Evolutionary conservation across 2,888 invertebrate species (phyloP), one percentile per base, ranked within the genome.

Genomic region (Scrobipalpa atriplicella): DNA sequence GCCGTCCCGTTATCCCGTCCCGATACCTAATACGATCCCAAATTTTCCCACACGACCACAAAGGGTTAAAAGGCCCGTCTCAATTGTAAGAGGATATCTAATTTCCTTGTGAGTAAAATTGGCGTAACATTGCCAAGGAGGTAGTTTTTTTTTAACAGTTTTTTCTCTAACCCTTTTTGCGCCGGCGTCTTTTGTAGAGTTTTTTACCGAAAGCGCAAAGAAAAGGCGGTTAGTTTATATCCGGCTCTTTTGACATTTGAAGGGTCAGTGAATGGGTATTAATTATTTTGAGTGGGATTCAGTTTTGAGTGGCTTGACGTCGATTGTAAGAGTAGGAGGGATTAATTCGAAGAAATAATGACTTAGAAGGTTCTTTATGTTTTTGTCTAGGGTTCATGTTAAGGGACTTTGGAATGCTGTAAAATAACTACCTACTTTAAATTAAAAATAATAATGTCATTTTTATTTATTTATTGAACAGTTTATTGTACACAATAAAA

Each of bases 211-310:
- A 78, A 83, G 92, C 87, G 92, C 82, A 90, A 92, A 92, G 91
- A 92, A 92, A 90, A 91, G 92, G 92, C 92, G 92, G 92, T 90
- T 86, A 89, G 92, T 92, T 92, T 92, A 92, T 92, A 90, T 92
- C 92, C 92, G 92, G 90, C 75, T 72, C 81, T 83, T 86, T 88
- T 90, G 88, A 89, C 87, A 79, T 87, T 85, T 84, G 81, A 77
- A 86, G 89, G 90, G 88, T 84, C 85, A 80, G 80, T 89, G 84
- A 90, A 90, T 89, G 86, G 83, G 90, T 82, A 86, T 89, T 92
- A 92, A 92, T 92, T 92, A 91, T 87, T 86, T 90, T 83, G 83
- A 92, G 92, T 89, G 87, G 89, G 82, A 84, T 85, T 83, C 77
- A 77, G 80, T 78, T 80, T 83, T 74, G 81, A 84, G 80, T 81